phyloP scores from a whole-genome alignment of 30 jellyfish, hydroid and myxozoan species.

The Aurelia sp. region DNA sequence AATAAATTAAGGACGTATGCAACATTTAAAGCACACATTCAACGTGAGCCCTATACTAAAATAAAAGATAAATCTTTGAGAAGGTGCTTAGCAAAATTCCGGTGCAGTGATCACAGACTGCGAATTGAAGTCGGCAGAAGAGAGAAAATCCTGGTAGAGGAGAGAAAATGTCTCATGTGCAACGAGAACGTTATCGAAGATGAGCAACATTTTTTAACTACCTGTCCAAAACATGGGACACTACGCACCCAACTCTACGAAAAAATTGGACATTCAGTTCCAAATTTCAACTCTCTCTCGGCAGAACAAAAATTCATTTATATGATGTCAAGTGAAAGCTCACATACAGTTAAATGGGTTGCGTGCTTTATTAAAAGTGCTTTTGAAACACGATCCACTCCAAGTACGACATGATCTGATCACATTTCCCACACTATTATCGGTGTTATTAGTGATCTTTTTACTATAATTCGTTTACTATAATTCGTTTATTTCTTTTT shows the following conservation, averaged over 20 bases:
- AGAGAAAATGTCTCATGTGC: no score
- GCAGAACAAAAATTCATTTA: background rate
- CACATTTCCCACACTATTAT: background rate
- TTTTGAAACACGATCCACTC: background rate
- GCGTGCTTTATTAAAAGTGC: background rate
- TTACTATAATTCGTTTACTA: no score
- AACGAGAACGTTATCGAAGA: no score
- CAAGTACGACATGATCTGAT: background rate
- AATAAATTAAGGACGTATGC: background rate
- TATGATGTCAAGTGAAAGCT: background rate
- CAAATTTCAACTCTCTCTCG: conserved; percentile 9
- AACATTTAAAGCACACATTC: background rate
- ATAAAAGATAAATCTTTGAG: background rate
- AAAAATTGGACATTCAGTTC: conserved; percentile 7
- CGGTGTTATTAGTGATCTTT: no score
- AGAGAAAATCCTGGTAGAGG: no score
- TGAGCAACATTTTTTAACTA: no score
- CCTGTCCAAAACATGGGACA: background rate
- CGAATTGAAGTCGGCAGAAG: no score
- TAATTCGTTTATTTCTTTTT: conserved; percentile 1
- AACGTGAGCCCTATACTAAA: background rate
- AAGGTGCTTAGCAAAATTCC: background rate
- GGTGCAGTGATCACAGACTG: no score
- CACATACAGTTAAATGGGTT: background rate
- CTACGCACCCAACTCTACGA: conserved; percentile 10